Percentiles rank a stretch among this genome's conserved stretches.
Conservation (phyloP, 2,113 vertebrate species). For the Trochalopteron elliotii region DNA sequence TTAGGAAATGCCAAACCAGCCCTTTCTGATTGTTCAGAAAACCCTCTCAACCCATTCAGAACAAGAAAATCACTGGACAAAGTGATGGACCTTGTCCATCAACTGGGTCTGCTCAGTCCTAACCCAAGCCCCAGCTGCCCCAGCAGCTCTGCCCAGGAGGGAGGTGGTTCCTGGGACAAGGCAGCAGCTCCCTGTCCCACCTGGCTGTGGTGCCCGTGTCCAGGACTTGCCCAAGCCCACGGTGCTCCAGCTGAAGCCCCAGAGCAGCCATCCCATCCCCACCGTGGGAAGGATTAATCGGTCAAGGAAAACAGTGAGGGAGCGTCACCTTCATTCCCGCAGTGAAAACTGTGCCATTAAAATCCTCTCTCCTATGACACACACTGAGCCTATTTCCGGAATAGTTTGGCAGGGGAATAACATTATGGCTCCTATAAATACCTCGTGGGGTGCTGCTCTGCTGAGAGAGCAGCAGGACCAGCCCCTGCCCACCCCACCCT, state of each 20-base stretch:
- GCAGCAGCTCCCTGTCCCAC: not conserved
- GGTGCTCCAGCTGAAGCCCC: fast-evolving
- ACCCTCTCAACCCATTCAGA: not conserved
- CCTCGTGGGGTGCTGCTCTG: slow-evolving; percentile 6
- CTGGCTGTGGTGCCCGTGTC: not conserved
- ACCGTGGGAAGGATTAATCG: not conserved
- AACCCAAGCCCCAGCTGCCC: fast-evolving
- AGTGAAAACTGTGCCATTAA: slow-evolving; percentile 40
- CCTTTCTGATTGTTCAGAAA: not conserved
- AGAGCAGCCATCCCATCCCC: not conserved
- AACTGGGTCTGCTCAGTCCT: not conserved
- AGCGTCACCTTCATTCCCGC: not conserved
- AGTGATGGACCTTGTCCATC: not conserved
- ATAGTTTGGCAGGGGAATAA: slow-evolving; percentile 60
- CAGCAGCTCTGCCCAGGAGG: not conserved
- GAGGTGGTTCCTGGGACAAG: not conserved
- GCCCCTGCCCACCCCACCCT: not conserved
- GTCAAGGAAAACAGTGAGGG: not conserved
- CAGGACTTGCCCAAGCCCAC: not conserved
- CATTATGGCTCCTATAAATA: slow-evolving; percentile 57
- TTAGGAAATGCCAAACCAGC: not conserved
- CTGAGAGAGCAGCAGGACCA: not conserved
- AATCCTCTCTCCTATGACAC: slow-evolving; percentile 52
- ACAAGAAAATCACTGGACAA: not conserved
- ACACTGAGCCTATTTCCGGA: slow-evolving; percentile 54